phyloP scores from a whole-genome alignment of 2,113 vertebrate genomes.

The Nycticorax nycticorax region DNA sequence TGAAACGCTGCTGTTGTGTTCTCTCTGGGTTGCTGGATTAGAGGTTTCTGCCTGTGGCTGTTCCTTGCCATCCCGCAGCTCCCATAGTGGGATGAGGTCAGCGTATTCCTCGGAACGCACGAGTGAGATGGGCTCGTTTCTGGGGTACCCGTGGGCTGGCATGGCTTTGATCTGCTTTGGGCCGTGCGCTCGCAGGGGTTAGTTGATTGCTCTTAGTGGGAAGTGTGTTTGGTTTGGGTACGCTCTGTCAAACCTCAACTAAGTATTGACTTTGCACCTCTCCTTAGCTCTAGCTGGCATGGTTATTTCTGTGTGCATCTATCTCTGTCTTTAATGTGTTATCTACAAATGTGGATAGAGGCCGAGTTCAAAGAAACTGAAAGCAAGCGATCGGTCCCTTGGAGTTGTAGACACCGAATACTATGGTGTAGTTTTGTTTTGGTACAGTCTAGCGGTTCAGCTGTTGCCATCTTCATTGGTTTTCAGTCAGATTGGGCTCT shows the following conservation, averaged over 20 bases:
- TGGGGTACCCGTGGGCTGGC: background rate
- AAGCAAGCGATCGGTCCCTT: background rate
- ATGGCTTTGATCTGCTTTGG: background rate
- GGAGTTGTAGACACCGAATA: background rate
- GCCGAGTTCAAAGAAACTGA: slow-evolving; percentile 13
- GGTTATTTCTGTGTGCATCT: background rate
- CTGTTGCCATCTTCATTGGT: background rate
- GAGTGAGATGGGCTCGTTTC: background rate
- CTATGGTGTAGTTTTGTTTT: background rate
- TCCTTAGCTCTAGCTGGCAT: background rate
- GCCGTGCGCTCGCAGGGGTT: rapidly evolving
- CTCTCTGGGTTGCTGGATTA: background rate
- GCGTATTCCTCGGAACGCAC: rapidly evolving
- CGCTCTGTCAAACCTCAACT: background rate
- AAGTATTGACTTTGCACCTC: background rate
- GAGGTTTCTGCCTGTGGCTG: background rate
- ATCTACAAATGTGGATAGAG: background rate
- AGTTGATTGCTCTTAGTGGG: background rate
- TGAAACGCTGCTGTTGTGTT: background rate
- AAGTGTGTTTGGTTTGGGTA: background rate
- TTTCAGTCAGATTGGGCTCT: background rate
- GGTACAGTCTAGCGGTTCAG: rapidly evolving
- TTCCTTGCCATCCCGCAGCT: rapidly evolving
- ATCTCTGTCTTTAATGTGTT: background rate
- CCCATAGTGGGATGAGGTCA: rapidly evolving